phyloP scores from a whole-genome alignment of 1,140 invertebrate genomes.

The Trinorchestia longiramus region DNA sequence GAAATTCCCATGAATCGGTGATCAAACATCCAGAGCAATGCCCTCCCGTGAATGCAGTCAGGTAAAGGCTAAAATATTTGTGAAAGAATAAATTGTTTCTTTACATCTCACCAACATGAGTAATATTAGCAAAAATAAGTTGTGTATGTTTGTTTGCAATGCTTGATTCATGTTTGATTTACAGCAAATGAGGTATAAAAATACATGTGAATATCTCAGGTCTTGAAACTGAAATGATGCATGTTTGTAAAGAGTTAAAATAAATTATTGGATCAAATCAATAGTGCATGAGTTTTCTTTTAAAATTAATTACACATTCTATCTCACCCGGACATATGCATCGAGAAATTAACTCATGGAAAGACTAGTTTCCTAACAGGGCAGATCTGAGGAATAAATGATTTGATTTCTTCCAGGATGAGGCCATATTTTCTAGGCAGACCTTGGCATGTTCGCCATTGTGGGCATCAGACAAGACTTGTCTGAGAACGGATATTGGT shows the following conservation, averaged over 20 bases:
- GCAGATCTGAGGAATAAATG: neutral
- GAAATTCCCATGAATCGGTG: too few relatives aligned
- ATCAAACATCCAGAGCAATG: too few relatives aligned
- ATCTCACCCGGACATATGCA: neutral
- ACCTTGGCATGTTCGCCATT: neutral
- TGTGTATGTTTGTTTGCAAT: too few relatives aligned
- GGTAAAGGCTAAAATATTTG: too few relatives aligned
- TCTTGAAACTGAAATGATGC: neutral
- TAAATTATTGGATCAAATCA: neutral
- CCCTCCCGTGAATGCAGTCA: too few relatives aligned
- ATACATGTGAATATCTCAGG: neutral
- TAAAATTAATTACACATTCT: neutral
- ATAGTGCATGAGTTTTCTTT: neutral
- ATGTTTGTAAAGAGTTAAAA: neutral
- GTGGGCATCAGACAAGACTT: neutral
- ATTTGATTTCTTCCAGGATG: neutral
- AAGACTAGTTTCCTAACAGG: neutral
- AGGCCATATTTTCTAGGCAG: neutral
- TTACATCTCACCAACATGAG: too few relatives aligned
- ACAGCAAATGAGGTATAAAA: too few relatives aligned
- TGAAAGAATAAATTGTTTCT: too few relatives aligned
- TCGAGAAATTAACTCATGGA: neutral
- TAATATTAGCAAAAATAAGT: too few relatives aligned
- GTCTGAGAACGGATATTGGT: neutral
- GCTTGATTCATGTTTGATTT: too few relatives aligned